Percentiles rank a stretch among this genome's conserved stretches.
These are phyloP conservation scores for Umimayanthus kanabou DNA, from an alignment of 92 coral and sea anemone genomes.

Conservation along the genomic window DNA sequence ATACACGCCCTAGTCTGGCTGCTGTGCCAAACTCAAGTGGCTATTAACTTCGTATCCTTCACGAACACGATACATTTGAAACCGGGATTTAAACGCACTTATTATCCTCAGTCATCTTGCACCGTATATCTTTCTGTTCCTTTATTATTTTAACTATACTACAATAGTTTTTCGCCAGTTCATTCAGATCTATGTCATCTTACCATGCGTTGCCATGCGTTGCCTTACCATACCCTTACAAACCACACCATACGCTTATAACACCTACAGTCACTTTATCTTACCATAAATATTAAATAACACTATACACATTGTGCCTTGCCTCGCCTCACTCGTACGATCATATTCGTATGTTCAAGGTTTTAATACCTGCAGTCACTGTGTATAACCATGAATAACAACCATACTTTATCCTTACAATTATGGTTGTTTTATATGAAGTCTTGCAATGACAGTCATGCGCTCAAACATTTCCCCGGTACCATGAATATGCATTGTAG, in stretches of 20 bases:
- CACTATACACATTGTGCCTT: no score
- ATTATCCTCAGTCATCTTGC: neutral
- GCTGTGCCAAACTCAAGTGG: neutral
- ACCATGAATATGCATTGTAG: neutral
- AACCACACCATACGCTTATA: neutral
- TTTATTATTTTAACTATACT: neutral
- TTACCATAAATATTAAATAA: neutral
- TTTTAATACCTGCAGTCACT: no score
- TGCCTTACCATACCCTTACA: neutral
- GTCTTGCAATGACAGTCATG: neutral
- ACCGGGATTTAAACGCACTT: neutral
- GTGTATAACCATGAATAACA: no score
- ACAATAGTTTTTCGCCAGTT: no score
- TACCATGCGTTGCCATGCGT: neutral
- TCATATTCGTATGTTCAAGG: no score
- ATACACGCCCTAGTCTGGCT: neutral
- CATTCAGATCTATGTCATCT: neutral
- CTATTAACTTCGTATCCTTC: neutral
- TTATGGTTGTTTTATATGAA: no score
- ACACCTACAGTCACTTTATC: neutral
- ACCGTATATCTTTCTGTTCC: neutral
- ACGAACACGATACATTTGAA: no score
- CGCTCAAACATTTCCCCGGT: neutral
- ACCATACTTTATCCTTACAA: neutral
- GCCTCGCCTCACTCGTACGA: no score